Evolutionary conservation across 2,113 vertebrate species (phyloP), one percentile per base, ranked within the genome.

Genomic region (Nycticebus coucang): DNA sequence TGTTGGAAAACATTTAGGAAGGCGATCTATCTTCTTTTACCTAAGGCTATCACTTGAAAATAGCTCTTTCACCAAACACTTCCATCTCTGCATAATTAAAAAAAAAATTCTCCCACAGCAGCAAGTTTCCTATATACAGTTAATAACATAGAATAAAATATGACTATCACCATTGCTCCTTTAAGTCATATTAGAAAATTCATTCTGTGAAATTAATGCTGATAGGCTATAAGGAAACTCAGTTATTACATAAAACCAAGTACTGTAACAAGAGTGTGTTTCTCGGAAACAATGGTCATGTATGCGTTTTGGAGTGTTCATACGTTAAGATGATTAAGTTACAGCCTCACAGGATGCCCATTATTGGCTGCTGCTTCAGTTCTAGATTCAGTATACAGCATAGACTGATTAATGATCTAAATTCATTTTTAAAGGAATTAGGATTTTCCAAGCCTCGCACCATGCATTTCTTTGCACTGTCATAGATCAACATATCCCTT

Each of bases 141-240:
- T 89, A 95, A 93, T 89, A 59, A 80, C 55, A 93, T 6, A 78
- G 45, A 35, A 92, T 85, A 35, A 97, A 93, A 93, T 96, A 89
- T 50, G 94, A 30, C 28, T 41, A 50, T 57, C 92, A 82, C 53
- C 85, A 50, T 11, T 90, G 21, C 57, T 77, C 87, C 15, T 62
- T 94, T 88, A 95, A 96, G 26, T 94, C 50, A 74, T 35, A 50
- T 87, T 95, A 66, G 71, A 80, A 80, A 96, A 94, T 95, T 87
- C 93, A 62, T 66, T 94, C 83, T 90, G 30, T 91, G 95, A 97
- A 97, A 97, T 93, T 81, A 94, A 22, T 72, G 84, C 83, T 78
- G 77, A 55, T 68, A 60, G 3, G 19, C 28, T 37, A 1, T 62
- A 50, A 95, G 84, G 28, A 97, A 93, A 87, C 45, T 82, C 17